phyloP scores from a whole-genome alignment of 2,113 vertebrate genomes.

The Heloderma charlesbogerti region DNA sequence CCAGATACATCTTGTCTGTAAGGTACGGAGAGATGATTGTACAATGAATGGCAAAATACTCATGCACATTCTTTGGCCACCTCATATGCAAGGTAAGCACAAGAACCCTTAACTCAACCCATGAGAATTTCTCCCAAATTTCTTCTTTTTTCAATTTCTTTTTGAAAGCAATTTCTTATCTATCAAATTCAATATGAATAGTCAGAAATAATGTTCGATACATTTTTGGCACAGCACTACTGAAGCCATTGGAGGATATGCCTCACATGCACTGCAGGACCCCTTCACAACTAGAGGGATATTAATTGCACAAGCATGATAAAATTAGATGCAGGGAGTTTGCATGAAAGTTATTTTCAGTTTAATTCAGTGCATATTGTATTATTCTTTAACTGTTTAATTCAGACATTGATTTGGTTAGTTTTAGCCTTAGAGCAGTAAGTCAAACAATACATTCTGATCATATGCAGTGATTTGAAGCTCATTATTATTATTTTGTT shows the following conservation, averaged over 20 bases:
- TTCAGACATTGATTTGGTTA: not conserved
- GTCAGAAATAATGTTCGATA: too few relatives aligned
- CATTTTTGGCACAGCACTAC: not conserved
- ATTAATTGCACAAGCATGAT: not conserved
- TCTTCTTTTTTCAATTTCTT: too few relatives aligned
- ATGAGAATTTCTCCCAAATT: too few relatives aligned
- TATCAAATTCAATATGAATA: too few relatives aligned
- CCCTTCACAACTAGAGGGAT: not conserved
- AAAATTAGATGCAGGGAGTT: not conserved
- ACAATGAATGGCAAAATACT: too few relatives aligned
- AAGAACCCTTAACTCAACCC: too few relatives aligned
- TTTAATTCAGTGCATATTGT: not conserved
- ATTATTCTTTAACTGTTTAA: not conserved
- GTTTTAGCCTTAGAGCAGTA: not conserved
- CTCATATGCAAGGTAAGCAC: too few relatives aligned
- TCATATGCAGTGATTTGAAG: constrained; percentile 42
- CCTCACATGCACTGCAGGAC: not conserved
- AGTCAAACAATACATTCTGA: not conserved
- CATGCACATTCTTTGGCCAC: too few relatives aligned
- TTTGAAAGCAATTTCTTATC: too few relatives aligned
- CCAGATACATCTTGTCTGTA: too few relatives aligned
- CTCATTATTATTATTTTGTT: constrained; percentile 68
- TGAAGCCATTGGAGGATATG: not conserved
- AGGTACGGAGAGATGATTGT: too few relatives aligned
- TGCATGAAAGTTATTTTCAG: not conserved